Conservation (phyloP, 2,797 vertebrate species). For the Lutjanus campechanus region DNA sequence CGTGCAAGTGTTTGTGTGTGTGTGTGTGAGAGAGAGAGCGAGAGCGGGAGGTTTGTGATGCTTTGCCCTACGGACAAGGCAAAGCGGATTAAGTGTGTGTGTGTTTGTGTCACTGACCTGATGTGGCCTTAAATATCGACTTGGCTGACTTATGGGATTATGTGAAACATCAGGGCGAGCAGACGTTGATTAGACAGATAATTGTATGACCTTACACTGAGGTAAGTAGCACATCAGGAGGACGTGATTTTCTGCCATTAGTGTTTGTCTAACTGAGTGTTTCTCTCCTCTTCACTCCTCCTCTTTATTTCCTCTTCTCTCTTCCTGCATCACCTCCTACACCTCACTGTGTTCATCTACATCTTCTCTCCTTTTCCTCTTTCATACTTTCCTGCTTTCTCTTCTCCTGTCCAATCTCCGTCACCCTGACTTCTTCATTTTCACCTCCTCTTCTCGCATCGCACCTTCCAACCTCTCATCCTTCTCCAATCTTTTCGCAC, state of each 20-base stretch:
- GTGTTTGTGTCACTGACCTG: slow-evolving; percentile 38
- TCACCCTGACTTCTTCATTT: slow-evolving; percentile 42
- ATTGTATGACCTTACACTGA: slow-evolving; percentile 29
- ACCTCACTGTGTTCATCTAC: slow-evolving; percentile 3
- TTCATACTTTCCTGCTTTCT: not conserved
- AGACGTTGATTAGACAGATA: slow-evolving; percentile 36
- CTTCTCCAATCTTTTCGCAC: slow-evolving; percentile 14
- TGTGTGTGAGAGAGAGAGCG: not conserved
- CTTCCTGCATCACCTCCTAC: slow-evolving; percentile 13
- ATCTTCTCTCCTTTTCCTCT: slow-evolving; percentile 1
- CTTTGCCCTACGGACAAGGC: slow-evolving; percentile 2
- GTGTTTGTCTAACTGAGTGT: slow-evolving; percentile 57
- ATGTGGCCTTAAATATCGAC: slow-evolving; percentile 42
- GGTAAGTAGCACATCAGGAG: slow-evolving; percentile 33
- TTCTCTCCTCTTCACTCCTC: slow-evolving; percentile 34
- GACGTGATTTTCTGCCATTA: slow-evolving; percentile 4
- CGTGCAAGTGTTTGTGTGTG: not conserved
- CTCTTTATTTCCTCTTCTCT: slow-evolving; percentile 19
- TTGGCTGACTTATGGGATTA: slow-evolving; percentile 34
- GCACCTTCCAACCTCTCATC: slow-evolving; percentile 78
- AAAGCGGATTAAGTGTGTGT: slow-evolving; percentile 55
- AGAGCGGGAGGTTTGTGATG: slow-evolving; percentile 11
- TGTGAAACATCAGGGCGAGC: slow-evolving; percentile 40
- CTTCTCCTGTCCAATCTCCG: slow-evolving; percentile 11
- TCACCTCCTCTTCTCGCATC: slow-evolving; percentile 71